These are phyloP conservation scores for Zoanthus gigantus DNA, from an alignment of 92 coral and sea anemone species.

Conservation along the genomic window DNA sequence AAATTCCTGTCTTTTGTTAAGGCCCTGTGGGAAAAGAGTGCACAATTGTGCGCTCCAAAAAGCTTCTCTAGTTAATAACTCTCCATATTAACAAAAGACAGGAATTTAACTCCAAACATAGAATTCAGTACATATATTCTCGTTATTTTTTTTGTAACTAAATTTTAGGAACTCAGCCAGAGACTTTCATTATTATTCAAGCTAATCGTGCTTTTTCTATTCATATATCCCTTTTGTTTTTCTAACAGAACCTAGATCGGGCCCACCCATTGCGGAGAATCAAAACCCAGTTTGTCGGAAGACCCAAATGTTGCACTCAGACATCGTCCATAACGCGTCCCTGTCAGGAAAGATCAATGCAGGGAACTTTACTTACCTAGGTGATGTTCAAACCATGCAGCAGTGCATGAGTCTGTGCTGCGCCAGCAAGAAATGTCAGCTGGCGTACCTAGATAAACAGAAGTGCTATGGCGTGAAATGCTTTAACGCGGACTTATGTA, in stretches of 20 bases:
- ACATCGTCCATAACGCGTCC: conserved; percentile 88
- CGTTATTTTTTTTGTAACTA: too few species aligned
- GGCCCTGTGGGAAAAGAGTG: too few species aligned
- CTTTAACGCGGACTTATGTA: conserved; percentile 83
- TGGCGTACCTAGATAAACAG: conserved; percentile 91
- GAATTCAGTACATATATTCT: too few species aligned
- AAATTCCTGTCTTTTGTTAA: too few species aligned
- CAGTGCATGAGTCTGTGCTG: conserved; percentile 97
- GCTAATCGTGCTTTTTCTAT: too few species aligned
- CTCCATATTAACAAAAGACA: too few species aligned
- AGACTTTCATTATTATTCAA: too few species aligned
- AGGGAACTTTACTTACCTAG: conserved; percentile 91
- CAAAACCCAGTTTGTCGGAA: conserved; percentile 97
- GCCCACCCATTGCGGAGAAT: conserved; percentile 89
- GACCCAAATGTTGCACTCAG: conserved; percentile 95
- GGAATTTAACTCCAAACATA: too few species aligned
- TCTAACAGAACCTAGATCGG: conserved; percentile 74
- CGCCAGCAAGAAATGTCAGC: conserved; percentile 85
- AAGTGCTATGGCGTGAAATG: conserved; percentile 96
- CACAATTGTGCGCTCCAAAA: too few species aligned
- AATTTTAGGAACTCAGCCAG: too few species aligned
- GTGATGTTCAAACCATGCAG: conserved; percentile 91
- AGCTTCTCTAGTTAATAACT: too few species aligned
- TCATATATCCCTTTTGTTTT: background rate
- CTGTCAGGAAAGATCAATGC: conserved; percentile 78